phyloP scores from a whole-genome alignment of 2,888 invertebrate genomes.

The Sipha maydis region DNA sequence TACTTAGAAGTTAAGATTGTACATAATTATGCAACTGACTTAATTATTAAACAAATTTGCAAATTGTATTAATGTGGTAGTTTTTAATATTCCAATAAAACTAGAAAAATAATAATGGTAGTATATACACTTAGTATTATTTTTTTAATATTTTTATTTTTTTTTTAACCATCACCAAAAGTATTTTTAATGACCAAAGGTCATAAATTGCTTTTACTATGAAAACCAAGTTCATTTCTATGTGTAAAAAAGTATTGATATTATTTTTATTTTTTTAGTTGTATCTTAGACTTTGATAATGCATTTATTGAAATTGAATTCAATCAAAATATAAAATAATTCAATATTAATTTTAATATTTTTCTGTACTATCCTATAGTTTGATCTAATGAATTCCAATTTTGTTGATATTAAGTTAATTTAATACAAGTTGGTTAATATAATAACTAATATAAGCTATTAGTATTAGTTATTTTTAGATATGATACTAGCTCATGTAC shows the following conservation, averaged over 20 bases:
- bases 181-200: slow-evolving; percentile 10
- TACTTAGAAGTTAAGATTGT: slow-evolving; percentile 59
- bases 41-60: slow-evolving; percentile 44
- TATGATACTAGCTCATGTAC: too few relatives aligned
- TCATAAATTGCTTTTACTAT: slow-evolving; percentile 2
- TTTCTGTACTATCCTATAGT: too few relatives aligned
- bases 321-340: too few relatives aligned
- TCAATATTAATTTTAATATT: too few relatives aligned
- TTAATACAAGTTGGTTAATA: too few relatives aligned
- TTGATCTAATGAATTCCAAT: too few relatives aligned
- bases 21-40: slow-evolving; percentile 57
- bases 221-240: background rate
- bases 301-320: too few relatives aligned
- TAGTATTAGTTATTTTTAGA: too few relatives aligned
- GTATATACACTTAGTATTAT: background rate
- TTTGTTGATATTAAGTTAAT: too few relatives aligned
- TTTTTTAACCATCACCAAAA: background rate
- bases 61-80: slow-evolving; percentile 48
- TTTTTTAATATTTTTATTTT: slow-evolving; percentile 1
- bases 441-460: too few relatives aligned
- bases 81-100: slow-evolving; percentile 54
- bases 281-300: background rate
- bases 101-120: slow-evolving; percentile 9
- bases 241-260: background rate
- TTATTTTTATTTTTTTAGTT: background rate